Evolutionary conservation across 2,888 invertebrate species (phyloP), one percentile per base, ranked within the genome.

Genomic region (Agrotis clavis): DNA sequence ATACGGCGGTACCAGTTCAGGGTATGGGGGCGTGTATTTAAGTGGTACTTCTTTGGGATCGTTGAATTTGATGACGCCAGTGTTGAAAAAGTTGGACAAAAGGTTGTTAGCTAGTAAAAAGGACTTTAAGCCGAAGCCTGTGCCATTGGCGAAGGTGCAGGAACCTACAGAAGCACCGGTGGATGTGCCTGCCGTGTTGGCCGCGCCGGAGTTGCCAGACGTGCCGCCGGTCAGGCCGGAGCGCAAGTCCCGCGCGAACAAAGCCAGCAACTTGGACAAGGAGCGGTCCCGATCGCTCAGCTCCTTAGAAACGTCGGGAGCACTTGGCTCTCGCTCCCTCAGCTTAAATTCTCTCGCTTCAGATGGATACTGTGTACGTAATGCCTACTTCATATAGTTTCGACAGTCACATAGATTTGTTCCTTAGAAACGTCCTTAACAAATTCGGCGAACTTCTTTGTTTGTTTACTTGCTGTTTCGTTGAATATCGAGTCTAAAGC

Each of bases 311-410:
- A 90, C 91, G 0, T 62, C 88, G 48, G 92, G 87, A 7, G 86
- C 88, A 18, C 94, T 96, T 90, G 96, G 86, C 89, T 96, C 92
- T 82, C 95, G 97, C 67, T 97, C 97, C 4, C 92, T 97, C 74
- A 98, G 98, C 92, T 96, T 97, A 83, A 97, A 97, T 62, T 98
- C 98, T 18, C 95, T 98, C 78, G 97, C 98, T 87, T 98, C 98
- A 75, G 98, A 98, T 95, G 98, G 98, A 96, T 98, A 98, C 90
- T 97, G 97, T 97, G 98, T 98, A 98, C 97, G 98, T 94, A 84
- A 61, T 63, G 4, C 11, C 13, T 19, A 51, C 25, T 21, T 51
- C 6, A 64, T 59, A 59, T 35, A 30, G 16, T 57, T 51, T 41
- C 51, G 5, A 35, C 45, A 21, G 16, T 25, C 7, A 57, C 47